Evolutionary conservation across 2,113 vertebrate species (phyloP).

Genomic region (Leptodactylus fuscus): DNA sequence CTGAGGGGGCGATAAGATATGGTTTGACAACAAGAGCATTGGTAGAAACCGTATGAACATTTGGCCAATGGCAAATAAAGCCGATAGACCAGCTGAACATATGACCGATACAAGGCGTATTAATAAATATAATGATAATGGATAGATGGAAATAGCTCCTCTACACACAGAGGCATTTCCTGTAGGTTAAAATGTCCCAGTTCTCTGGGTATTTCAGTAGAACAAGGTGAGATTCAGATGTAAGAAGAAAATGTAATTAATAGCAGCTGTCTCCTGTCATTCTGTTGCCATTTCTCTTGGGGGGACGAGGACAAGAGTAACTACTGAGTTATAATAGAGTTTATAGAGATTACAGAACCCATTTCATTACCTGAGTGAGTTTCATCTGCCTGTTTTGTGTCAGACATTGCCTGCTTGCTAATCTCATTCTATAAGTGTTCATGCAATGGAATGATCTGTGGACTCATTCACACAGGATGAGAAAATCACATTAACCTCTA

Average conservation of each 20-base stretch:
- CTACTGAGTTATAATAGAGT: constrained; percentile 53
- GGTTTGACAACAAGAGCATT: too few relatives aligned
- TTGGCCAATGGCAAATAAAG: too few relatives aligned
- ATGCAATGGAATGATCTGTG: constrained; percentile 41
- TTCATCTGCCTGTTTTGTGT: constrained; percentile 50
- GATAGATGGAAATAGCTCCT: background rate
- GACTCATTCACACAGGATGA: constrained; percentile 32
- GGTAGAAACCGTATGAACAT: too few relatives aligned
- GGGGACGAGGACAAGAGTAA: constrained; percentile 46
- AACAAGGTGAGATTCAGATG: constrained; percentile 43
- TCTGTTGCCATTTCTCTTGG: constrained; percentile 46
- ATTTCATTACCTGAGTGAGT: constrained; percentile 51
- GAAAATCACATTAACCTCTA: constrained; percentile 47
- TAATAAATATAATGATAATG: background rate
- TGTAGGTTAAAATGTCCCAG: constrained; percentile 7
- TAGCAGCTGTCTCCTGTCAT: constrained; percentile 47
- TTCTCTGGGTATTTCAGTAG: constrained; percentile 14
- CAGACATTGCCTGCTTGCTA: constrained; percentile 48
- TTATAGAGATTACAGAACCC: constrained; percentile 53
- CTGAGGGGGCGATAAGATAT: too few relatives aligned
- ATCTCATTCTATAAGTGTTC: constrained; percentile 47
- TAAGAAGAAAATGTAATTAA: constrained; percentile 49
- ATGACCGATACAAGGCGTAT: background rate
- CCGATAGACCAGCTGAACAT: too few relatives aligned
- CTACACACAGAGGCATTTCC: background rate